A percentile compares a stretch with the other conserved stretches of the same genome.
Conservation (phyloP, 2,888 invertebrate species). For the Brenthis ino region DNA sequence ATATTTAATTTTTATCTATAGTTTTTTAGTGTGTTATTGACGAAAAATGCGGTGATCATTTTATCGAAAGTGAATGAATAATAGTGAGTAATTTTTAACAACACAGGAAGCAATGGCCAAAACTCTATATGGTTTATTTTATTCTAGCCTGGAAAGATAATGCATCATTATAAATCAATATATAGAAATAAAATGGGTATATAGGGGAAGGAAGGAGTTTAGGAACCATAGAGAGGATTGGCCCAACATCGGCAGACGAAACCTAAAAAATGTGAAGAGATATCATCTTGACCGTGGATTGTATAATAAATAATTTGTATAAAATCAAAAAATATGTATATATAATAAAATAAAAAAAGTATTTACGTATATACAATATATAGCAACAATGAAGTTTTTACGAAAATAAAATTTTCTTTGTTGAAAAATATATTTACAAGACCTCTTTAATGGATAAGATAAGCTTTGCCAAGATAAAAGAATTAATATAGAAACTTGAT, state of each 20-base stretch:
- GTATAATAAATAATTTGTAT: not conserved
- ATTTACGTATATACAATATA: too few relatives aligned
- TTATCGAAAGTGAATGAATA: constrained; percentile 1
- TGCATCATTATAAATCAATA: constrained; percentile 1
- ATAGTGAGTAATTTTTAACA: constrained; percentile 40
- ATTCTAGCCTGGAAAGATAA: constrained; percentile 15
- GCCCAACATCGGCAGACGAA: constrained; percentile 66
- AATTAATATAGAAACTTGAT: not conserved
- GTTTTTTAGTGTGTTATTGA: constrained; percentile 17
- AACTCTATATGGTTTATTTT: constrained; percentile 68
- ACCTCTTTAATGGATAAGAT: not conserved
- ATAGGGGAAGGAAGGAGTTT: constrained; percentile 48
- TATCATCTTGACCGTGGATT: constrained; percentile 51
- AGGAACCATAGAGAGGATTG: constrained; percentile 78
- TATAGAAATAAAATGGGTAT: constrained; percentile 24
- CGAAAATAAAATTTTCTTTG: not conserved
- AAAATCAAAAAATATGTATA: not conserved
- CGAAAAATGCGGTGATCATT: not conserved
- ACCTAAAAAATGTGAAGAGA: constrained; percentile 55
- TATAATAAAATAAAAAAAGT: not conserved
- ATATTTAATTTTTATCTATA: constrained; percentile 28
- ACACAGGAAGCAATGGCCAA: constrained; percentile 72
- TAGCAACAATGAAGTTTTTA: not conserved
- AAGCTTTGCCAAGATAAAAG: not conserved
- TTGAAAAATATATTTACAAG: not conserved